Base-by-base conservation (phyloP, 2,888 invertebrate species). In the Harpalus rubripes region DNA sequence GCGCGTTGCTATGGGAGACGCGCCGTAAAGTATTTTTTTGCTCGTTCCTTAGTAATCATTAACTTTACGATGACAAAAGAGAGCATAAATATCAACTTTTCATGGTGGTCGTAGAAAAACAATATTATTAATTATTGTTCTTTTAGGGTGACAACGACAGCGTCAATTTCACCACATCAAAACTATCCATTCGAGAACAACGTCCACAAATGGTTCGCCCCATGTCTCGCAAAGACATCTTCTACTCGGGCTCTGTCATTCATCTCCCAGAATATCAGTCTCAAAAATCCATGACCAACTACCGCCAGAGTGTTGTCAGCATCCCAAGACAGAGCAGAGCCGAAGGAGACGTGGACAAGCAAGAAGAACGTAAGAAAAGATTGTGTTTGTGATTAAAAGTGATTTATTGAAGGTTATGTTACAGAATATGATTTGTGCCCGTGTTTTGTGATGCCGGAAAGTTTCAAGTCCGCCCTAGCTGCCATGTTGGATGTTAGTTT, bases 191-290 rank as follows among this genome's bases (percentile, higher is more conserved):
- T 85, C 89, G 90, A 39, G 94, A 94, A 88, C 93, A 94, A 88
- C 93, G 93, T 86, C 92, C 93, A 72, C 92, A 95, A 87, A 96
- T 97, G 93, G 95, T 97, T 15, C 94, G 98, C 16, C 98, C 98
- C 2, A 92, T 99, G 92, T 98, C 98, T 7, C 94, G 98, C 81
- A 98, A 98, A 90, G 99, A 99, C 91, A 98, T 99, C 89, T 99
- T 99, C 93, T 99, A 99, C 92, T 98, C 98, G 1, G 98, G 99
- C 41, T 98, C 98, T 72, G 96, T 99, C 26, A 93, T 96, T 86
- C 97, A 99, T 92, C 93, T 99, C 88, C 97, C 97, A 0, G 98
- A 98, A 91, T 98, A 96, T 92, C 96, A 97, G 90, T 97, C 97
- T 85, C 98, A 98, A 91, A 97, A 97, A 89, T 97, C 98, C 1